A percentile compares a stretch with the other conserved stretches of the same genome.
Conservation (phyloP, 2,888 invertebrate genomes). For the Encarsia formosa region DNA sequence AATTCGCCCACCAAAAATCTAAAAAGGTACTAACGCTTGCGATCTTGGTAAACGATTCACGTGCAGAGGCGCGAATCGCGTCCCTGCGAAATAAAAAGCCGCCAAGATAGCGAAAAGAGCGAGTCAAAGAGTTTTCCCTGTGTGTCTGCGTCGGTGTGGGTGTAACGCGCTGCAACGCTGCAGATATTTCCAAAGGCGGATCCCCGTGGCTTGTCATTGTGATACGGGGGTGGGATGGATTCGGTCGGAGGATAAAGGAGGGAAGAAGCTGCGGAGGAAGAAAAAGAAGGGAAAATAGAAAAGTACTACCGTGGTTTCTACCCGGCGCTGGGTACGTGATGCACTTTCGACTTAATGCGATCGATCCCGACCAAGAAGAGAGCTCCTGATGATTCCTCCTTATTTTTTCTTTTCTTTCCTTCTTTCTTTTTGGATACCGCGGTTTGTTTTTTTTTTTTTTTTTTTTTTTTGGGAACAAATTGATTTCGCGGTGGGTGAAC, state of each 20-base stretch:
- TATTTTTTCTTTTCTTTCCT: conserved; percentile 8
- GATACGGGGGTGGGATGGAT: conserved; percentile 15
- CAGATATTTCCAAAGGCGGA: conserved; percentile 24
- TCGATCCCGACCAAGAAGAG: conserved; percentile 8
- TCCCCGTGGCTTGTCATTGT: conserved; percentile 22
- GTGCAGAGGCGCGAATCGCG: too few species aligned
- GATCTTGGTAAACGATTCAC: too few species aligned
- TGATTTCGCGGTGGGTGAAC: too few species aligned
- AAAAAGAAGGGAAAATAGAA: not conserved
- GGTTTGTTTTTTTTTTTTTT: not conserved
- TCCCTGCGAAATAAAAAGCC: too few species aligned
- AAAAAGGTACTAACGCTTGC: too few species aligned
- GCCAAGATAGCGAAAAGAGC: too few species aligned
- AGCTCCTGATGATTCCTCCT: conserved; percentile 17
- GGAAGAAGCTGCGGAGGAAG: not conserved
- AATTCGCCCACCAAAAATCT: too few species aligned
- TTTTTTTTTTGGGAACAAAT: too few species aligned
- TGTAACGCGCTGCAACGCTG: conserved; percentile 6
- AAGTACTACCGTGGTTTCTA: not conserved
- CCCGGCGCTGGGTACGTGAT: not conserved
- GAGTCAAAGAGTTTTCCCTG: conserved; percentile 13
- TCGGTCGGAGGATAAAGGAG: conserved; percentile 12
- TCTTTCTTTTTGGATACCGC: not conserved
- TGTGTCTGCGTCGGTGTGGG: not conserved
- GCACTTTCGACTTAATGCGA: conserved; percentile 12